Percentiles rank a stretch among this genome's conserved stretches.
phyloP scores from a whole-genome alignment of 2,113 vertebrate genomes.

The Bostrychus sinensis region DNA sequence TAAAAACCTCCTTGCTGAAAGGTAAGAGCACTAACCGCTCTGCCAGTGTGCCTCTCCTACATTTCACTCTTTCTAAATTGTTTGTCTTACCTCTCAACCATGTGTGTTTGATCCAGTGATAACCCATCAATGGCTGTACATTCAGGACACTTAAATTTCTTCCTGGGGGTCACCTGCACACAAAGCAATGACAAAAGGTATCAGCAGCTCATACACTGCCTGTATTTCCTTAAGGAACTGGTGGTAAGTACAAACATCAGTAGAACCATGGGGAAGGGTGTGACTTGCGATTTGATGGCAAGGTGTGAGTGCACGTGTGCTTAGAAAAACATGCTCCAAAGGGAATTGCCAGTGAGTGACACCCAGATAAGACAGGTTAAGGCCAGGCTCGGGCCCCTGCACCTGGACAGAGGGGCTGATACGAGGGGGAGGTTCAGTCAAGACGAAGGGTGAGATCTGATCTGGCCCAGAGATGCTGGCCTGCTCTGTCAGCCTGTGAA shows the following conservation, averaged over 20 bases:
- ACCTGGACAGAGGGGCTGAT: constrained; percentile 65
- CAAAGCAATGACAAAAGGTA: constrained; percentile 13
- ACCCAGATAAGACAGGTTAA: constrained; percentile 79
- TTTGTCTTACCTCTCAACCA: constrained; percentile 81
- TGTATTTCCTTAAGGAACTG: constrained; percentile 27
- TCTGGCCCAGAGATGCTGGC: constrained; percentile 69
- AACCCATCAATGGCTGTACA: constrained; percentile 97
- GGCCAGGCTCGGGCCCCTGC: constrained; percentile 57
- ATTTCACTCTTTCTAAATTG: not conserved
- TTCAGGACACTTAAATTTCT: constrained; percentile 99
- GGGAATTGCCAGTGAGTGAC: constrained; percentile 70
- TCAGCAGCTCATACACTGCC: constrained; percentile 28
- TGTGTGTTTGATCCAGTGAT: constrained; percentile 97
- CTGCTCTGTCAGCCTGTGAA: constrained; percentile 38
- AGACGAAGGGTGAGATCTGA: constrained; percentile 69
- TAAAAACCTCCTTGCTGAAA: too few species aligned
- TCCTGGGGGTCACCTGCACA: constrained; percentile 93
- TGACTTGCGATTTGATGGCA: constrained; percentile 56
- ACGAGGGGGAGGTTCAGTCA: constrained; percentile 40
- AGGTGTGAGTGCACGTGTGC: constrained; percentile 58
- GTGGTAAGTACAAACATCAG: constrained; percentile 13
- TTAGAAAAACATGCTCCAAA: constrained; percentile 65
- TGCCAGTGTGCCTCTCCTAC: too few species aligned
- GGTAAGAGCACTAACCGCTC: too few species aligned
- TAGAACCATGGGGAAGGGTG: constrained; percentile 47